These are phyloP conservation scores for Plagodis pulveraria DNA, from an alignment of 2,888 invertebrate species.

Conservation along the genomic window DNA sequence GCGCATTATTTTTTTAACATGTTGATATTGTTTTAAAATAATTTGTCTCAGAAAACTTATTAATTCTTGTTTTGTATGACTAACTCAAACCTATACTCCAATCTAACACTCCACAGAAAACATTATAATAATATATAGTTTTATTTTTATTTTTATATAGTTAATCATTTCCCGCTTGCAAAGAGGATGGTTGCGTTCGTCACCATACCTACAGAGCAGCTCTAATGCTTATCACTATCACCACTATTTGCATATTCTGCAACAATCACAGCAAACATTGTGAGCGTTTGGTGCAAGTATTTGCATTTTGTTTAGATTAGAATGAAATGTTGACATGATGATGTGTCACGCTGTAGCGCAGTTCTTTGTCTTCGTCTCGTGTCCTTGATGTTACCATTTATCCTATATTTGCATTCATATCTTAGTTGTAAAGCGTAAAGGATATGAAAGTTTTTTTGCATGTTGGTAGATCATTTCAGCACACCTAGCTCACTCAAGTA, in stretches of 20 bases:
- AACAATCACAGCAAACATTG: constrained; percentile 6
- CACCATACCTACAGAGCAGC: constrained; percentile 35
- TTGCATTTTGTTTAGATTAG: constrained; percentile 22
- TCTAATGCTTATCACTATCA: constrained; percentile 26
- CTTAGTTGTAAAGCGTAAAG: too few species aligned
- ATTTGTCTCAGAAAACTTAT: too few species aligned
- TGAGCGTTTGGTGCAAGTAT: constrained; percentile 24
- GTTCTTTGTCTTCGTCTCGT: constrained; percentile 18
- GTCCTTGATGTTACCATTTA: constrained; percentile 18
- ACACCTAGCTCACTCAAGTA: too few species aligned
- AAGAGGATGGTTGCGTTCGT: constrained; percentile 43
- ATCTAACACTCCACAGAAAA: neutral
- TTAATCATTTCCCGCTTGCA: constrained; percentile 22
- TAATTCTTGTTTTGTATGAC: too few species aligned
- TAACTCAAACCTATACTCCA: neutral
- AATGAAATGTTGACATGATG: constrained; percentile 16
- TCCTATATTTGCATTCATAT: too few species aligned
- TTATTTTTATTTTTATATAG: too few species aligned
- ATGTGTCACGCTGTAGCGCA: constrained; percentile 14
- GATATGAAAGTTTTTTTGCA: too few species aligned
- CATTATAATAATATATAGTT: too few species aligned
- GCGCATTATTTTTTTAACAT: too few species aligned
- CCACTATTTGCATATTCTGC: constrained; percentile 14
- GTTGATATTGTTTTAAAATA: too few species aligned
- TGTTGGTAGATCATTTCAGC: too few species aligned